Evolutionary conservation across 2,888 invertebrate genomes (phyloP).

Genomic region (Microplitis manilae): DNA sequence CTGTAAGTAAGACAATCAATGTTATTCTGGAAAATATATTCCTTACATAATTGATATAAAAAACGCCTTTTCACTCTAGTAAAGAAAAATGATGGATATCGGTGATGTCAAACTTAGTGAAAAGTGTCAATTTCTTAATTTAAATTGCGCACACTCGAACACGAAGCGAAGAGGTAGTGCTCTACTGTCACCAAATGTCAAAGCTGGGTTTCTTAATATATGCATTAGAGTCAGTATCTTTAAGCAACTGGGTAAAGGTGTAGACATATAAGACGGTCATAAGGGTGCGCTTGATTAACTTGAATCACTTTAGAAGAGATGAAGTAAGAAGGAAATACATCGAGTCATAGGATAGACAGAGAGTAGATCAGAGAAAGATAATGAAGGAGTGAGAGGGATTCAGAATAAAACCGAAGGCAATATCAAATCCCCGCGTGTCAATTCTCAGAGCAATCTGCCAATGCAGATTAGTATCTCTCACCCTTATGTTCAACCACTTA

Average conservation of each 20-base stretch:
- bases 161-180: too few relatives aligned
- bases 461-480: slow-evolving; percentile 68
- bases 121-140: too few relatives aligned
- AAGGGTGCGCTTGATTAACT: slow-evolving; percentile 35
- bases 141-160: too few relatives aligned
- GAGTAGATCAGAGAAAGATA: slow-evolving; percentile 22
- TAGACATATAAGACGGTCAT: slow-evolving; percentile 51
- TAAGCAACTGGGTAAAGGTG: slow-evolving; percentile 53
- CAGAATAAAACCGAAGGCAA: slow-evolving; percentile 31
- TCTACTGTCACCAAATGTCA: slow-evolving; percentile 45
- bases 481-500: slow-evolving; percentile 40
- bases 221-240: slow-evolving; percentile 69
- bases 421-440: slow-evolving; percentile 64
- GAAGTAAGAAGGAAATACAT: slow-evolving; percentile 29
- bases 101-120: too few relatives aligned
- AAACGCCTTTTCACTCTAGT: too few relatives aligned
- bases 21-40: too few relatives aligned
- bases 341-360: slow-evolving; percentile 10
- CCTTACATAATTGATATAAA: too few relatives aligned
- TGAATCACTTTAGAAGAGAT: slow-evolving; percentile 41
- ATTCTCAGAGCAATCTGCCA: slow-evolving; percentile 71
- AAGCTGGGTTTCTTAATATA: slow-evolving; percentile 69
- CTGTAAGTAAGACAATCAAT: too few relatives aligned
- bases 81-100: too few relatives aligned
- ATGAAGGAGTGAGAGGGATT: background rate